Base-by-base conservation (phyloP, 2,113 vertebrate species). In the Electrona antarctica region DNA sequence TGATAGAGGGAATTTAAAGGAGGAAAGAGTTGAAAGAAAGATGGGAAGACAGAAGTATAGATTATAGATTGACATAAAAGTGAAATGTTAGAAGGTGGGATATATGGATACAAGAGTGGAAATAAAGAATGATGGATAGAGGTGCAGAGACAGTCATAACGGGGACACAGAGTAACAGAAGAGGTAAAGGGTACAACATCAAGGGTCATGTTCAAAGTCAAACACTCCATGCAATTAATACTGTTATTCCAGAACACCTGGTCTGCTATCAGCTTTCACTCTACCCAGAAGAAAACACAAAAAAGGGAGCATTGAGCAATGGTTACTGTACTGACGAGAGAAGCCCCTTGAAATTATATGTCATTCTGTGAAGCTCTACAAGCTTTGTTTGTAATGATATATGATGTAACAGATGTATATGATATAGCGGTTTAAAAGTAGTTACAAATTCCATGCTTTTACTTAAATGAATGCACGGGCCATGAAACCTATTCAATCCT, bases 211-310 rank as follows among this genome's bases (percentile, higher is more conserved):
- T 65, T 65, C 33, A 54, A 54, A 62, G 62, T 14, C 11, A 13
- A 65, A 29, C 49, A 41, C 48, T 29, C 21, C 28, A 21, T 52
- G 15, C 28, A 52, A 54, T 52, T 65, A 51, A 33, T 54, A 6
- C 59, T 61, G 3, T 61, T 41, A 33, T 47, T 55, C 51, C 50
- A 56, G n/a, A 46, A 11, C 65, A 56, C 29, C 33, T 66, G 50
- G 64, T 12, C 13, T n/a, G 33, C 29, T 45, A 45, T 54, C 41
- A 47, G 29, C 65, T 67, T 67, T 57, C 65, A 7, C 8, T 8
- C 52, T 21, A 41, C 7, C 29, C 21, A 15, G 7, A 7, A 54
- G 9, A 15, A 52, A 7, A 52, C n/a, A 21, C 62, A 50, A 8
- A 52, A 33, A 12, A 10, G 46, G 12, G 9, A 10, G 62, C 7